A percentile compares a stretch with the other conserved stretches of the same genome.
phyloP scores from a whole-genome alignment of 2,888 invertebrate species.

The Drosophila quasianomalipes region DNA sequence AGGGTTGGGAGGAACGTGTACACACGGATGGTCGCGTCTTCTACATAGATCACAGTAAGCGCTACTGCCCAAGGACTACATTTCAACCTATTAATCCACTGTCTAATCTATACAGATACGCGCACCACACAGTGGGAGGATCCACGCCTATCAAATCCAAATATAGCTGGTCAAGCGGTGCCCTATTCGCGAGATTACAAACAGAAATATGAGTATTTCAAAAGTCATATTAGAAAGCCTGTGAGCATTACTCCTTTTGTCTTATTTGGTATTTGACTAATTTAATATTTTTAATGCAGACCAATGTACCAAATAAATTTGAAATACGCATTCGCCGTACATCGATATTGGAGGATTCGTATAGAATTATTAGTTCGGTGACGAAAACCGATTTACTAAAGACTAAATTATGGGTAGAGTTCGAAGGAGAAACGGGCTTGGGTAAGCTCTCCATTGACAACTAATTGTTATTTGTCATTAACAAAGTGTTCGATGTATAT shows the following conservation, averaged over 20 bases:
- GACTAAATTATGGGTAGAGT: conserved; percentile 99
- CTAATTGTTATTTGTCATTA: background rate
- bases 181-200: conserved; percentile 99
- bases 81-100: background rate
- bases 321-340: conserved; percentile 97
- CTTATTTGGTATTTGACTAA: background rate
- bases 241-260: conserved; percentile 85
- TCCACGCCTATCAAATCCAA: conserved; percentile 97
- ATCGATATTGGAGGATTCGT: conserved; percentile 98
- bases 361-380: conserved; percentile 96
- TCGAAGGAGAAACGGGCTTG: conserved; percentile 97
- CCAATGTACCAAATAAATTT: conserved; percentile 98
- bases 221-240: conserved; percentile 97
- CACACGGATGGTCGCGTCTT: conserved; percentile 98
- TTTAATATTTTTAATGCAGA: conserved; percentile 87
- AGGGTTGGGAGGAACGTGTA: conserved; percentile 99
- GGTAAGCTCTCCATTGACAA: conserved; percentile 84
- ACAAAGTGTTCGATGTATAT: background rate
- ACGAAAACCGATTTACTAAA: conserved; percentile 96
- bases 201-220: conserved; percentile 99
- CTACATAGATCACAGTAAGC: conserved; percentile 99
- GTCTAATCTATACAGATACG: conserved; percentile 89
- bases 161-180: conserved; percentile 98
- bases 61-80: background rate
- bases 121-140: conserved; percentile 99